Evolutionary conservation across 1,140 invertebrate species (phyloP).

Genomic region (Mesaphorura yosii): DNA sequence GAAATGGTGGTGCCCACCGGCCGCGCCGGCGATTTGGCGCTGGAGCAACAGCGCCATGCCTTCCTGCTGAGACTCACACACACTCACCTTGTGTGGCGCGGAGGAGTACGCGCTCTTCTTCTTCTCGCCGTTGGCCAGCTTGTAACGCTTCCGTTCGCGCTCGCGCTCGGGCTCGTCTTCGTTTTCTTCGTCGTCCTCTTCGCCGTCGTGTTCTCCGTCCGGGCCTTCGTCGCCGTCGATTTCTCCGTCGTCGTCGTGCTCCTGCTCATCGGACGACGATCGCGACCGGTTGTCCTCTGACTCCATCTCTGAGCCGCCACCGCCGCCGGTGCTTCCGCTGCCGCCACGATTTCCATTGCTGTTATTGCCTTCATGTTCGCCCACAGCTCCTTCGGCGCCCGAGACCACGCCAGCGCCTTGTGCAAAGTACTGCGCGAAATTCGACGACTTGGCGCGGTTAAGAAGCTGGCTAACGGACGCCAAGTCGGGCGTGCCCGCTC

Average conservation of each 20-base stretch:
- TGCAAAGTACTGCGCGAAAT: slow-evolving; percentile 48
- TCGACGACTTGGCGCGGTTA: slow-evolving; percentile 62
- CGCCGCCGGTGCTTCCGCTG: too few relatives aligned
- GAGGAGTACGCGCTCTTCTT: slow-evolving; percentile 92
- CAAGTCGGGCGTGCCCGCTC: slow-evolving; percentile 43
- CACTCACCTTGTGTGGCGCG: slow-evolving; percentile 68
- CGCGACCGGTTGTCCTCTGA: slow-evolving; percentile 34
- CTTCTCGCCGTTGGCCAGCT: slow-evolving; percentile 43
- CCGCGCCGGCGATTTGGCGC: too few relatives aligned
- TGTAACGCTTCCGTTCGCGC: slow-evolving; percentile 6
- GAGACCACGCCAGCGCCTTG: too few relatives aligned
- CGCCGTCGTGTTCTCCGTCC: neutral
- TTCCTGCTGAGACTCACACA: too few relatives aligned
- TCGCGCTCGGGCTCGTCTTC: slow-evolving; percentile 36
- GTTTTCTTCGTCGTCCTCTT: slow-evolving; percentile 8
- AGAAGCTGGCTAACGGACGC: slow-evolving; percentile 62
- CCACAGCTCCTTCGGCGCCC: too few relatives aligned
- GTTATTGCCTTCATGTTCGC: too few relatives aligned
- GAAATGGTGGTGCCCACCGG: too few relatives aligned
- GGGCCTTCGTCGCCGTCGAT: slow-evolving; percentile 30
- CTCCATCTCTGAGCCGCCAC: slow-evolving; percentile 17
- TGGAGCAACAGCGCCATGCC: too few relatives aligned
- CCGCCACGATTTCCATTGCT: too few relatives aligned
- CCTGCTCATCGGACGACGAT: slow-evolving; percentile 16
- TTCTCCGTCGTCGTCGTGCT: slow-evolving; percentile 32